Evolutionary conservation across 2,888 invertebrate species (phyloP), one percentile per base, ranked within the genome.

Genomic region (Philaethria dido): DNA sequence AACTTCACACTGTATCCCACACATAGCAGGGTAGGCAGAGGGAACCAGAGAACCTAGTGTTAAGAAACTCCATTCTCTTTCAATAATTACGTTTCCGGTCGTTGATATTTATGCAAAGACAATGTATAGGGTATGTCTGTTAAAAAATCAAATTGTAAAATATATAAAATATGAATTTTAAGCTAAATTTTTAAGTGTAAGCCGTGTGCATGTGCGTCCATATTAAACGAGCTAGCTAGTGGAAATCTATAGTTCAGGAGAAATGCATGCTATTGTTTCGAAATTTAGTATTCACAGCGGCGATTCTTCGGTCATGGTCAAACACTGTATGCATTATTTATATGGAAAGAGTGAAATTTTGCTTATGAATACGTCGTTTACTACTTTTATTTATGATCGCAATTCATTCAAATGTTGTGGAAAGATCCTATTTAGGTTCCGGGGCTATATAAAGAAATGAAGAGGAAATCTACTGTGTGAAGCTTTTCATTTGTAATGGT

Each of bases 291-390:
- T 89, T 81, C 89, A 76, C 69, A 67, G 63, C 74, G 72, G 62
- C 70, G 71, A 70, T 73, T 54, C 71, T 62, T 72, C 81, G 87
- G 84, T 86, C 83, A 85, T 80, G 87, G 88, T 81, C 86, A 85
- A 77, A 77, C 70, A 71, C 65, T 71, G 64, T 76, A 85, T 89
- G 87, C 81, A 90, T 90, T 87, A 90, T 91, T 86, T 84, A 90
- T 87, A 78, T 75, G 64, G 84, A 82, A 85, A 86, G 81, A 90
- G 90, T 89, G 90, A 90, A 90, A 91, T 84, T 82, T 83, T 78
- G 83, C 75, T 75, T 75, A 71, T 75, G 72, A 73, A 75, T 77
- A 71, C 55, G 69, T 73, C 69, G 69, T 66, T 65, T 65, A 65
- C 60, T 45, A 65, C 64, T 59, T 65, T 65, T 65, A 59, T 65